A percentile compares a stretch with the other conserved stretches of the same genome.
Evolutionary conservation across 2,113 vertebrate genomes (phyloP).

Genomic region (Lampris incognitus): DNA sequence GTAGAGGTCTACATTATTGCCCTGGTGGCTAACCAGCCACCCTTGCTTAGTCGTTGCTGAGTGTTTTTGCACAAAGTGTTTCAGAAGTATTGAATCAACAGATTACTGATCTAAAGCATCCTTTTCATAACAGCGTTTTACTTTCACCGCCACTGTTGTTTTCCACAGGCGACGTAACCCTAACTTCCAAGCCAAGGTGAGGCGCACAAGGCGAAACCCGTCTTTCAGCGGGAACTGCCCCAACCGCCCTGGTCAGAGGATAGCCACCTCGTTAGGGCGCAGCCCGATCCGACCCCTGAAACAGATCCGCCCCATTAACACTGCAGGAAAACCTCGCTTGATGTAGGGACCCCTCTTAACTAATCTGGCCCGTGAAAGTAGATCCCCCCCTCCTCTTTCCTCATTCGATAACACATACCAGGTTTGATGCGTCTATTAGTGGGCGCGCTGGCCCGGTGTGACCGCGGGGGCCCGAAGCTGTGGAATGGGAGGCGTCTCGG

Average conservation of each 20-base stretch:
- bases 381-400: neutral
- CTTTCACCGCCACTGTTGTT: too few species aligned
- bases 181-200: too few species aligned
- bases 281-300: neutral
- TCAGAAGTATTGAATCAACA: too few species aligned
- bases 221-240: neutral
- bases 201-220: neutral
- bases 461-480: conserved; percentile 8
- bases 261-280: neutral
- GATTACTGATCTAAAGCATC: too few species aligned
- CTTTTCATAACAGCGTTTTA: too few species aligned
- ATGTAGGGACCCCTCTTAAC: neutral
- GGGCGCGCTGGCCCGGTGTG: neutral
- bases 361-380: neutral
- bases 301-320: neutral
- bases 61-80: too few species aligned
- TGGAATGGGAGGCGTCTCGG: conserved; percentile 39
- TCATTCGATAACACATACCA: conserved; percentile 29
- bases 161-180: too few species aligned
- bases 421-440: neutral
- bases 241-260: neutral
- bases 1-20: too few species aligned
- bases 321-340: neutral
- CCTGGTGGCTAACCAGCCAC: too few species aligned
- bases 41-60: too few species aligned